Evolutionary conservation across 2,888 invertebrate species (phyloP), one percentile per base, ranked within the genome.

Genomic region (Drosophila algonquin): DNA sequence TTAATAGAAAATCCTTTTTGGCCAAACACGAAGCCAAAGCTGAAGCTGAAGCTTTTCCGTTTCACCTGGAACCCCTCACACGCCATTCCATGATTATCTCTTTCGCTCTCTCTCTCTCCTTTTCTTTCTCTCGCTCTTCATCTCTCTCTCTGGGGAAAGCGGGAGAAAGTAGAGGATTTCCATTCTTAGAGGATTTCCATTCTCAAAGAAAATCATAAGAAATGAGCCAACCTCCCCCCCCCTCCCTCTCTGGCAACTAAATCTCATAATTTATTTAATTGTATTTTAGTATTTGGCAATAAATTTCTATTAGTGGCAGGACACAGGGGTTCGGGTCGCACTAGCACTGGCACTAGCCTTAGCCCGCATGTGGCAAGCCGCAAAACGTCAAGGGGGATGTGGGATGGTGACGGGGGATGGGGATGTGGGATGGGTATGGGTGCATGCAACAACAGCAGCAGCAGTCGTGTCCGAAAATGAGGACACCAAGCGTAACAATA

Each of bases 261-360:
- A 85, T 85, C 89, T 88, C 87, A 85, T 89, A 89, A 85, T 85
- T 89, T 85, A 85, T 85, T 85, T 85, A 85, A 85, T 85, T 85
- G 83, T 82, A 85, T 84, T 85, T 89, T 89, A 84, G 89, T 84
- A 76, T 79, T 79, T 79, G 84, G 40, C 85, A 81, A 85, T 85
- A 85, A 85, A 85, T 85, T 89, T 89, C 74, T 84, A 85, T 85
- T 89, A 89, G 89, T 75, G 83, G 73, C 74, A 51, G 63, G 46
- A 44, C 24, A 35, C 35, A 16, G 47, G 57, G 46, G 56, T 53
- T 53, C 46, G 54, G 21, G 21, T 10, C 1, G 35, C 35, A 24
- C 24, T 24, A 24, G 24, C 24, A 24, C 24, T 32, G 3, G 65
- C 24, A 24, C 24, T 32, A 1, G 65, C 65, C 50, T 68, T 35